Evolutionary conservation across 2,888 invertebrate genomes (phyloP).

Genomic region (Hirtodrosophila alboralis): DNA sequence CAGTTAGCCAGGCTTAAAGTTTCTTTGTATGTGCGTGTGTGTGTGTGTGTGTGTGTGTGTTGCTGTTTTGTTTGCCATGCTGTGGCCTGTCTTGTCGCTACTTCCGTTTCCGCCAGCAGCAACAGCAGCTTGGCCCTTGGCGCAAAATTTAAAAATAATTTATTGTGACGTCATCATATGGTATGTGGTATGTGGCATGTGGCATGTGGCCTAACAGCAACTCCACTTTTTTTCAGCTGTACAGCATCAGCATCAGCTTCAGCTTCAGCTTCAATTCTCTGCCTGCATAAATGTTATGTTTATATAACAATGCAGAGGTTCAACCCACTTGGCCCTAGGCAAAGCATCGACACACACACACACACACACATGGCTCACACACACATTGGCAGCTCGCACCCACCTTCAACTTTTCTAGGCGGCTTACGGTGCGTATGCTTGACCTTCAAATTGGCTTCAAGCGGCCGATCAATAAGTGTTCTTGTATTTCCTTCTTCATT

Average conservation of each 20-base stretch:
- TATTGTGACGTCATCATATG: slow-evolving; percentile 68
- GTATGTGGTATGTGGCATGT: slow-evolving; percentile 27
- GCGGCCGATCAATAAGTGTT: slow-evolving; percentile 69
- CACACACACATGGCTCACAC: too few relatives aligned
- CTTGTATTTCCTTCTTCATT: slow-evolving; percentile 54
- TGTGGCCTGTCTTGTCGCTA: slow-evolving; percentile 68
- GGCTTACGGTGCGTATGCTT: slow-evolving; percentile 67
- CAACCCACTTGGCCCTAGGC: not conserved
- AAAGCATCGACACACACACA: not conserved
- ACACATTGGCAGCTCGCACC: not conserved
- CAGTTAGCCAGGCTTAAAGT: slow-evolving; percentile 23
- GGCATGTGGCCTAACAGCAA: slow-evolving; percentile 1
- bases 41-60: slow-evolving; percentile 11
- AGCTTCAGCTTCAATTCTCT: slow-evolving; percentile 1
- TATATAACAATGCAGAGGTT: slow-evolving; percentile 57
- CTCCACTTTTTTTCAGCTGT: too few relatives aligned
- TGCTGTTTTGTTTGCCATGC: slow-evolving; percentile 59
- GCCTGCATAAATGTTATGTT: slow-evolving; percentile 54
- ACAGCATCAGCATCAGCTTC: slow-evolving; percentile 2
- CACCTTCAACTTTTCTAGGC: not conserved
- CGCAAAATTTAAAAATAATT: slow-evolving; percentile 77
- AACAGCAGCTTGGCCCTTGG: slow-evolving; percentile 64
- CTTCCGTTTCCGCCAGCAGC: slow-evolving; percentile 73
- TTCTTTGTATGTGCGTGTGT: slow-evolving; percentile 1
- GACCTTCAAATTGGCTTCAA: slow-evolving; percentile 73